Base-by-base conservation (phyloP, 2,113 vertebrate genomes). In the Alouatta palliata region DNA sequence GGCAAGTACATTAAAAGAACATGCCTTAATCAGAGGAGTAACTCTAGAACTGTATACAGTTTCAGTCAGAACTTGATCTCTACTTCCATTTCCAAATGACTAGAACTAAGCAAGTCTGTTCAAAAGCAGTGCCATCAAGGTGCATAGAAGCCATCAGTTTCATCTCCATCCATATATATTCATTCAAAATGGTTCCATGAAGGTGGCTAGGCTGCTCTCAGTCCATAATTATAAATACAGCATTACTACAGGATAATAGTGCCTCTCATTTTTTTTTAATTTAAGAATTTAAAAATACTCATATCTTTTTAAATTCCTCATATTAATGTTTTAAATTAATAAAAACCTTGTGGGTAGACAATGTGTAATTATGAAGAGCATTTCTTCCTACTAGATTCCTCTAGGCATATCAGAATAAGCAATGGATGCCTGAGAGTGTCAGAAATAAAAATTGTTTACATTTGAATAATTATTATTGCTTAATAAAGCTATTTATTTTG, bases 31-130 rank as follows among this genome's bases (percentile, higher is more conserved):
- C 2, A 9, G 49, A 11, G 5, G 37, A 66, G 21, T 43, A 66
- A 76, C 10, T 94, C 66, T 47, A 45, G 37, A 84, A 61, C 9
- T 25, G 5, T 40, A 43, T 16, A 35, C 5, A 52, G 2, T 93
- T 83, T 77, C 16, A 85, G 5, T n/a, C 21, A 27, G 12, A 66
- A 37, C 21, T 47, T 89, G 43, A 79, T 43, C 27, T 20, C 54
- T 20, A 84, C 47, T 5, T 4, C 16, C 10, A n/a, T 32, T 2
- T 1, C 13, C 30, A 6, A 0, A 25, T 17, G 7, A 56, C 20
- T 45, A 81, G 6, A 76, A 54, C 19, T 75, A 1, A 7, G 16
- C 25, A 64, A 71, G 0, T 3, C 30, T 79, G 3, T 35, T 85
- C 49, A 79, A 30, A 91, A 70, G 14, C 49, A 70, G 20, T 40